Percentiles rank a stretch among this genome's conserved stretches.
These are phyloP conservation scores for Pemphigus obesinymphae DNA, from an alignment of 1,140 invertebrate species.

Conservation along the genomic window DNA sequence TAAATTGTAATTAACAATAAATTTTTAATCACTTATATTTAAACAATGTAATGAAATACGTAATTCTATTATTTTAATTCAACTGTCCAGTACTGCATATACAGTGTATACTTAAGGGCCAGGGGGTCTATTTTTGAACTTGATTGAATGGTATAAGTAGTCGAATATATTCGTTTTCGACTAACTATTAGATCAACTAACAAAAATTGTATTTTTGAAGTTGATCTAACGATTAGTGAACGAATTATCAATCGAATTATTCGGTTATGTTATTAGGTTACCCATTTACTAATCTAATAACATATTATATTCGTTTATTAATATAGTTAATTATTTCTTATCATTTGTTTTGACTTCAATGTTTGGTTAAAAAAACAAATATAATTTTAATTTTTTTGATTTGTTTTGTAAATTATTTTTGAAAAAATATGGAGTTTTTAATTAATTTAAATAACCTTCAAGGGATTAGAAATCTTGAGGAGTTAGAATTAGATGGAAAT, in stretches of 20 bases:
- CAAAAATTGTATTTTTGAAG: not conserved
- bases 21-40: no score
- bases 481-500: not conserved
- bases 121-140: no score
- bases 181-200: no score
- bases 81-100: no score
- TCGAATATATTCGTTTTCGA: not conserved
- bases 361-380: not conserved
- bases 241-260: not conserved
- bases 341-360: not conserved
- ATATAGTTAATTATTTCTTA: no score
- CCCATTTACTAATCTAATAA: not conserved
- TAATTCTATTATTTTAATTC: no score
- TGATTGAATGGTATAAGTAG: not conserved
- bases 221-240: not conserved
- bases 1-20: no score
- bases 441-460: no score
- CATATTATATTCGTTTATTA: no score
- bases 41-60: no score
- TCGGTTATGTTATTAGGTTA: not conserved
- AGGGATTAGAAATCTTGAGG: no score
- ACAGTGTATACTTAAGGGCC: no score
- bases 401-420: not conserved
- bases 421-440: not conserved
- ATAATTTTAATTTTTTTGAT: not conserved